These are phyloP conservation scores for Cynopterus sphinx DNA, from an alignment of 2,797 vertebrate genomes.

Conservation along the genomic window DNA sequence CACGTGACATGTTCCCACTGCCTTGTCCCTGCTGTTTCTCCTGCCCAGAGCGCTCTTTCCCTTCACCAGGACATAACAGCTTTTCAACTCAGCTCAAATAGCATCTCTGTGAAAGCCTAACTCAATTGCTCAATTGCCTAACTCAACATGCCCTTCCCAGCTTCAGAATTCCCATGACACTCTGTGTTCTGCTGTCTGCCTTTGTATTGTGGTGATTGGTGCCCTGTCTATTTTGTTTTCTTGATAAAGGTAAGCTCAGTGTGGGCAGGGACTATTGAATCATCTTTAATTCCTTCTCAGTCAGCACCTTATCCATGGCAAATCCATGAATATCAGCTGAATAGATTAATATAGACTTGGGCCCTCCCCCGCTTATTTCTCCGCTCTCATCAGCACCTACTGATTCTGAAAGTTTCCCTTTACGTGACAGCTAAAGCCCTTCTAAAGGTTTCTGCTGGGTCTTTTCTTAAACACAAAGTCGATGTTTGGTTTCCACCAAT, in stretches of 20 bases:
- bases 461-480: not conserved
- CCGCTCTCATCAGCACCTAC: not conserved
- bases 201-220: not conserved
- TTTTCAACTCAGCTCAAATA: not conserved
- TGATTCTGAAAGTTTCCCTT: too few species aligned
- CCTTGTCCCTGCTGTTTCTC: rapidly evolving
- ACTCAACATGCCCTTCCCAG: not conserved
- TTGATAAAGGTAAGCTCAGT: not conserved
- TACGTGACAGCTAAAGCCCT: not conserved
- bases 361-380: not conserved
- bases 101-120: not conserved
- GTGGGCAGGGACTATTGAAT: not conserved
- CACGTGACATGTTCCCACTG: rapidly evolving
- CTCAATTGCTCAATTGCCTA: rapidly evolving
- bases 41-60: not conserved
- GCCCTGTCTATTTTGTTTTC: not conserved
- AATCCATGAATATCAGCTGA: not conserved
- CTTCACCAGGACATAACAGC: not conserved
- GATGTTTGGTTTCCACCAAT: not conserved
- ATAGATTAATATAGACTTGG: not conserved
- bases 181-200: not conserved
- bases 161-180: not conserved
- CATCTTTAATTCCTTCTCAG: not conserved
- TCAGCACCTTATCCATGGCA: not conserved
- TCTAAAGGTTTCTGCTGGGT: not conserved